These are phyloP conservation scores for Perithous albicinctus DNA, from an alignment of 2,888 invertebrate species.

Conservation along the genomic window DNA sequence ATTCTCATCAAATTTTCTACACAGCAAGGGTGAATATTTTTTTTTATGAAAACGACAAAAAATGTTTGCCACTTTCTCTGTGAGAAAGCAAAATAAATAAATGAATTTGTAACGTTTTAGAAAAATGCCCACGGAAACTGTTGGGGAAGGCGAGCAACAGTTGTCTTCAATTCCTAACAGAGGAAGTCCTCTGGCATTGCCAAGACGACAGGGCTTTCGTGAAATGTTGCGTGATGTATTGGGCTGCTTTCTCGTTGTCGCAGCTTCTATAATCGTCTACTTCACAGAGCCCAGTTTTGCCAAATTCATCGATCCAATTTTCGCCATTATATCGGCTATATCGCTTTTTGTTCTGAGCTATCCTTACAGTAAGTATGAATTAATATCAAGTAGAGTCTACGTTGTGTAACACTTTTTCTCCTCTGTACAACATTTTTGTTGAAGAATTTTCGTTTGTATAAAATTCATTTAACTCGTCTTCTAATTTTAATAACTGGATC, in stretches of 20 bases:
- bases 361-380: conserved; percentile 90
- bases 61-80: too few relatives aligned
- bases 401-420: too few relatives aligned
- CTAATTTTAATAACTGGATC: too few relatives aligned
- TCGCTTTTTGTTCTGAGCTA: conserved; percentile 91
- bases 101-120: conserved; percentile 56
- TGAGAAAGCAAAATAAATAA: too few relatives aligned
- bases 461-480: neutral
- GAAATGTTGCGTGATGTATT: conserved; percentile 88
- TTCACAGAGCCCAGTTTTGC: conserved; percentile 87
- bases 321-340: conserved; percentile 91
- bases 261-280: conserved; percentile 88
- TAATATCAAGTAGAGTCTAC: too few relatives aligned
- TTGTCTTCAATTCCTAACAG: conserved; percentile 73
- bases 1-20: too few relatives aligned
- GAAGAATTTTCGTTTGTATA: too few relatives aligned
- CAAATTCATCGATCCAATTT: conserved; percentile 90
- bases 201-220: conserved; percentile 86
- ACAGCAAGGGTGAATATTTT: too few relatives aligned
- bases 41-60: too few relatives aligned
- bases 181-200: conserved; percentile 78
- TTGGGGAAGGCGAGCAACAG: conserved; percentile 78
- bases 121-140: conserved; percentile 81
- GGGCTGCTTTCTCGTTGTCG: conserved; percentile 91
- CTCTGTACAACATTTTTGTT: too few relatives aligned